phyloP scores from a whole-genome alignment of 2,888 invertebrate genomes.

The Ditula angustiorana region DNA sequence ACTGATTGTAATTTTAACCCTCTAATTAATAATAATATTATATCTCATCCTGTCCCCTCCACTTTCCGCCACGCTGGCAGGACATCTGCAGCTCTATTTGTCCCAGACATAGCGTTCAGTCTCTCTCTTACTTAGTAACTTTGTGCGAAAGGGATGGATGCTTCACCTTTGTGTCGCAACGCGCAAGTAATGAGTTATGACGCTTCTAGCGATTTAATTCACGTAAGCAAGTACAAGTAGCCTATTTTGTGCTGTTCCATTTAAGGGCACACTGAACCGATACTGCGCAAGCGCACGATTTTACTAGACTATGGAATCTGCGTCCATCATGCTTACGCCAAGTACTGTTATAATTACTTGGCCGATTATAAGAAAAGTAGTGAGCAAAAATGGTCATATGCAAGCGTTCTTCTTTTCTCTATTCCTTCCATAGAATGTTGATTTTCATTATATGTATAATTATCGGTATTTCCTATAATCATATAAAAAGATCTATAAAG shows the following conservation, averaged over 20 bases:
- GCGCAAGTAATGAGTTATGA: neutral
- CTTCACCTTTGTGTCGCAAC: too few relatives aligned
- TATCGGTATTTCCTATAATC: too few relatives aligned
- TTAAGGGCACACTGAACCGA: slow-evolving; percentile 13
- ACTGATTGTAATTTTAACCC: too few relatives aligned
- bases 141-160: too few relatives aligned
- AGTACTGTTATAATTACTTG: neutral
- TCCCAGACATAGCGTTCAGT: too few relatives aligned
- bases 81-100: too few relatives aligned
- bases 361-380: neutral
- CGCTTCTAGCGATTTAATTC: slow-evolving; percentile 8
- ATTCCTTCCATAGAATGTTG: neutral
- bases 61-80: too few relatives aligned
- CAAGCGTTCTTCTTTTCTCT: neutral
- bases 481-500: too few relatives aligned
- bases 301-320: neutral
- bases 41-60: too few relatives aligned
- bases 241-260: slow-evolving; percentile 8
- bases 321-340: neutral
- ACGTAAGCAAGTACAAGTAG: neutral
- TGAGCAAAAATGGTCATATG: neutral
- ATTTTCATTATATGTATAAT: neutral
- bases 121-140: too few relatives aligned
- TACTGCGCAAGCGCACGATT: neutral
- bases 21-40: too few relatives aligned